These are phyloP conservation scores for Bos indicus DNA, from an alignment of 2,113 vertebrate genomes.

Conservation along the genomic window DNA sequence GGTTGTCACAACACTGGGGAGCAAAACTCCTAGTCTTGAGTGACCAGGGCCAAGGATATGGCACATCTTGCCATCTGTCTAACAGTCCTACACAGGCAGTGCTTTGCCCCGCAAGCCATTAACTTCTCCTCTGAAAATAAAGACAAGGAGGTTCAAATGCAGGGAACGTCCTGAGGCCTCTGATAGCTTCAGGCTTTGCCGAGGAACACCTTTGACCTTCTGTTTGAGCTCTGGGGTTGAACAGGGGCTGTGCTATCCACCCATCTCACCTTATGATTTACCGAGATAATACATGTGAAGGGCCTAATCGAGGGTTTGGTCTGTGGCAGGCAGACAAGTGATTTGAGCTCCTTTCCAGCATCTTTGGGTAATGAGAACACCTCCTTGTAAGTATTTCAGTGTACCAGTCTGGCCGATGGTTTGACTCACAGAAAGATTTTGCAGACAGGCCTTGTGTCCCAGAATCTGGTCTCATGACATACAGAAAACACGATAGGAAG, in stretches of 20 bases:
- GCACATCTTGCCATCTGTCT: not conserved
- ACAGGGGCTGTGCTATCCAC: not conserved
- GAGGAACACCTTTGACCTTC: not conserved
- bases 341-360: not conserved
- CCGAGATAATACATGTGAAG: not conserved
- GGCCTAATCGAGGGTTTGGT: not conserved
- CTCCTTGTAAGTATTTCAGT: not conserved
- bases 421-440: constrained; percentile 16
- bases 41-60: not conserved
- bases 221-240: not conserved
- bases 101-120: not conserved
- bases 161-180: not conserved
- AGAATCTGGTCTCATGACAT: not conserved
- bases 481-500: not conserved
- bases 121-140: not conserved
- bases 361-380: not conserved
- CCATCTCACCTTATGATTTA: not conserved
- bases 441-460: not conserved
- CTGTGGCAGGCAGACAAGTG: not conserved
- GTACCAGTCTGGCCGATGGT: not conserved
- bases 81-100: not conserved
- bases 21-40: not conserved
- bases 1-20: not conserved
- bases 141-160: not conserved
- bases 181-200: not conserved